Conservation (phyloP, 2,888 invertebrate genomes). For the Scaeva pyrastri region DNA sequence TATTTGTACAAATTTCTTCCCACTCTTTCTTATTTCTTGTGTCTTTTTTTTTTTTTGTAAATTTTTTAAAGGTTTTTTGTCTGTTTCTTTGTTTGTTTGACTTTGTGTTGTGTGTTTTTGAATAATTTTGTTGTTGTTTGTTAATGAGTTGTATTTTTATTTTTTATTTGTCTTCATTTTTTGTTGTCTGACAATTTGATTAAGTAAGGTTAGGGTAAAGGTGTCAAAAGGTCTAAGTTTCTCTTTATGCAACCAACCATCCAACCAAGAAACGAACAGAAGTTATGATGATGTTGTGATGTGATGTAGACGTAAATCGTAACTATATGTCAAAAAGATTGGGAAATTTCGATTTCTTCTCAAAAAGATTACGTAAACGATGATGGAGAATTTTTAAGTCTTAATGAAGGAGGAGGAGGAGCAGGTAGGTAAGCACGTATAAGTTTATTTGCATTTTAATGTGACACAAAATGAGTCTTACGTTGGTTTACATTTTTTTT, state of each 20-base stretch:
- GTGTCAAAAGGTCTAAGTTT: constrained; percentile 69
- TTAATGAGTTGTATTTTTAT: constrained; percentile 22
- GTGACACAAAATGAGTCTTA: not conserved
- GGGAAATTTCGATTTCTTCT: constrained; percentile 69
- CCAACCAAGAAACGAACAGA: no score
- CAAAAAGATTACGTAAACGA: constrained; percentile 53
- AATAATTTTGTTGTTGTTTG: constrained; percentile 32
- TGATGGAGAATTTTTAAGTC: constrained; percentile 1
- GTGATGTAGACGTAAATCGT: not conserved
- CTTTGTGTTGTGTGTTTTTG: constrained; percentile 26
- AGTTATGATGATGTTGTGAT: not conserved
- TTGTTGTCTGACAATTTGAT: constrained; percentile 54
- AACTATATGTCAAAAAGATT: constrained; percentile 42
- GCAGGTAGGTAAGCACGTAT: not conserved
- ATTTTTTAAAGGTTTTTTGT: constrained; percentile 21
- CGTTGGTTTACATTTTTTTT: not conserved
- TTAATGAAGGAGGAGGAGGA: not conserved
- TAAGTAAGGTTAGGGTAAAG: constrained; percentile 67
- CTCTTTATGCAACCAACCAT: constrained; percentile 66
- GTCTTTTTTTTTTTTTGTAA: not conserved
- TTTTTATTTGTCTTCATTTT: no score
- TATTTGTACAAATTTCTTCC: constrained; percentile 53
- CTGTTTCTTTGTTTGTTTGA: constrained; percentile 36
- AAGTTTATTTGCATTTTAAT: constrained; percentile 41
- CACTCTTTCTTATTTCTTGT: not conserved